Percentiles rank a stretch among this genome's conserved stretches.
phyloP scores from a whole-genome alignment of 1,140 invertebrate species.

The Drosophila melanogaster region Release_6_plus_ISO1_MT NT_033777.3:11016001-11016500 shows the following conservation, averaged over 20 bases:
- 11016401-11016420: conserved; percentile 35
- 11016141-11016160: not conserved
- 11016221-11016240: not conserved
- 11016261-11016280: not conserved
- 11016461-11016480: conserved; percentile 72
- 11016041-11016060: conserved; percentile 1
- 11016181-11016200: too few relatives aligned
- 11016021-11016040: not conserved
- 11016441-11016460: conserved; percentile 71
- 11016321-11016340: conserved; percentile 14
- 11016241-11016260: not conserved
- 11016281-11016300: conserved; percentile 41
- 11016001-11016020: not conserved
- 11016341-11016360: conserved; percentile 73
- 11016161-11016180: too few relatives aligned
- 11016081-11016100: not conserved
- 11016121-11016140: too few relatives aligned
- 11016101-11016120: not conserved
- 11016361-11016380: conserved; percentile 72
- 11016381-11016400: conserved; percentile 64
- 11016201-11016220: not conserved
- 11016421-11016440: conserved; percentile 51
- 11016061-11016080: too few relatives aligned
- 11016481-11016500: conserved; percentile 13
- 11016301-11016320: conserved; percentile 15